These are phyloP conservation scores for Rhagophthalmus giganteus DNA, from an alignment of 2,888 invertebrate species.

Conservation along the genomic window DNA sequence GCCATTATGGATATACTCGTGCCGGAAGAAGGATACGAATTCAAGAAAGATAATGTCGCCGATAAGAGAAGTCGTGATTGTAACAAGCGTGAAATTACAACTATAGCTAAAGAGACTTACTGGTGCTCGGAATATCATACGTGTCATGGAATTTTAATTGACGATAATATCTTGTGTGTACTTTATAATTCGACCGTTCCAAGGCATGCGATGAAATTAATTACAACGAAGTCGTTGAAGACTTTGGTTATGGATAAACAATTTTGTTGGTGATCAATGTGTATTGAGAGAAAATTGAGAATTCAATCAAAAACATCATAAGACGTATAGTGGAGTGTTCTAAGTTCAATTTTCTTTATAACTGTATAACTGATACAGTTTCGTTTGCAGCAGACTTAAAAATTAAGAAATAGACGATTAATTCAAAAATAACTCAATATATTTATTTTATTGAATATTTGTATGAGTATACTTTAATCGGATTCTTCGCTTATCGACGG, in stretches of 20 bases:
- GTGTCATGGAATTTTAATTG: constrained; percentile 73
- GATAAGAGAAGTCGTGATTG: constrained; percentile 11
- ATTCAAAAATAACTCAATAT: no score
- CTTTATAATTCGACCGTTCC: constrained; percentile 75
- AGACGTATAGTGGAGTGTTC: no score
- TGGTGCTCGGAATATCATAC: constrained; percentile 88
- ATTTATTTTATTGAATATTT: no score
- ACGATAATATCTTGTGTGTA: constrained; percentile 71
- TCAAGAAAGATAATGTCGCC: constrained; percentile 11
- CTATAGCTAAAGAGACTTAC: constrained; percentile 66
- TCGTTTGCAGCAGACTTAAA: no score
- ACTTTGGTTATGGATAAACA: constrained; percentile 68
- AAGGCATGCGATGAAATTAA: constrained; percentile 73
- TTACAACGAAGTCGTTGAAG: constrained; percentile 68
- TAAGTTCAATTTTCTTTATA: no score
- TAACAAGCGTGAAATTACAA: constrained; percentile 36
- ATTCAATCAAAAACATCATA: no score
- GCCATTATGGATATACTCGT: constrained; percentile 57
- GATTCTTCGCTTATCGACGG: no score
- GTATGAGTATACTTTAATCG: no score
- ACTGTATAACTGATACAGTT: no score
- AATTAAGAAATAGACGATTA: no score
- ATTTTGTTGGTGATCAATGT: constrained; percentile 73
- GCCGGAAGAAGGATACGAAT: constrained; percentile 31
- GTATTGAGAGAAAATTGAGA: no score